Base-by-base conservation (phyloP, 2,113 vertebrate species). In the Ammospiza nelsoni region DNA sequence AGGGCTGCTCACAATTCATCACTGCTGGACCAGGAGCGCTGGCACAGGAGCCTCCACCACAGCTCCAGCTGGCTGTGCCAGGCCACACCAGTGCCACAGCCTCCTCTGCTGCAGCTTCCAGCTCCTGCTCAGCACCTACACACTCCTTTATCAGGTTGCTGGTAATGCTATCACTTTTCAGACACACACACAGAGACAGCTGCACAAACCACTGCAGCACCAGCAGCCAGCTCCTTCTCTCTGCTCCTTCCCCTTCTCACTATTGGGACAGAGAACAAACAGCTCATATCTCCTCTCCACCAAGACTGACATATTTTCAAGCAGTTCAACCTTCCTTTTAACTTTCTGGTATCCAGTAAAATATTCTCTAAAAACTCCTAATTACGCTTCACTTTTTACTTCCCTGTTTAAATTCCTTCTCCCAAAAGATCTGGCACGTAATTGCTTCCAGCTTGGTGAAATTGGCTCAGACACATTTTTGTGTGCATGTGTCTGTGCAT, bases 371-470 rank as follows among this genome's bases (percentile, higher is more conserved):
- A 90, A 74, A 88, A 39, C 55, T 76, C 63, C 85, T 88, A 93
- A 93, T 88, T 92, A 94, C 0, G n/a, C 51, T 61, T 83, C 51
- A 28, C 19, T 16, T 65, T 65, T 85, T 61, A 59, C 25, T 37
- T 27, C 33, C 17, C 63, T 33, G 15, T 76, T 52, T 27, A 75
- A 91, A 55, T n/a, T 86, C 52, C 35, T 90, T 95, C 80, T 97
- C 94, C 95, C 85, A 83, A 54, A 90, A 71, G 92, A 94, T 81
- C 92, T 81, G 86, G 48, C 61, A 83, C 7, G 1, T 94, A 95
- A 92, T 95, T 97, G 95, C 94, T 93, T 86, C 80, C 90, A 95
- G 92, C 72, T 35, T 67, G 49, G 68, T 86, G 88, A 93, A 90
- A 93, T 46, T 89, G 89, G 67, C 85, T 94, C 4, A 0, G 75